Percentiles rank a stretch among this genome's conserved stretches.
Conservation (phyloP, 2,113 vertebrate genomes). For the Nipponia nippon region DNA sequence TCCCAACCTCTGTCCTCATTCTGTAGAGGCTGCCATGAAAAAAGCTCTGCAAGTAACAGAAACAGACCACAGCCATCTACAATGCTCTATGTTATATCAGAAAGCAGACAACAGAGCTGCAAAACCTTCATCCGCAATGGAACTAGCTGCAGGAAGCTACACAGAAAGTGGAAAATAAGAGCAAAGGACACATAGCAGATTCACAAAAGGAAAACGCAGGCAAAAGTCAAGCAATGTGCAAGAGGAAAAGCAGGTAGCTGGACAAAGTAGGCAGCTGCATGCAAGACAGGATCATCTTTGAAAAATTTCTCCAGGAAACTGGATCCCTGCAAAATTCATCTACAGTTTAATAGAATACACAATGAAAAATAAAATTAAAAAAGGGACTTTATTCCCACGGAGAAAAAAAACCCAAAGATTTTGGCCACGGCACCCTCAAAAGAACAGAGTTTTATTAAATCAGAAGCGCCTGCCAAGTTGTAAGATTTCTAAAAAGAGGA, state of each 20-base stretch:
- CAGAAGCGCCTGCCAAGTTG: background rate
- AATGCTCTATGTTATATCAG: accelerated
- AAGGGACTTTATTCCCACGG: accelerated
- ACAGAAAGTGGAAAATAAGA: background rate
- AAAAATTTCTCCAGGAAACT: background rate
- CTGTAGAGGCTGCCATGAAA: background rate
- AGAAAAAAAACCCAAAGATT: background rate
- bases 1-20: background rate
- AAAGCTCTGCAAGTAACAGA: background rate
- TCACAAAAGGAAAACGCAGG: background rate
- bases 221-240: background rate
- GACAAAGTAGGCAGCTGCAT: background rate
- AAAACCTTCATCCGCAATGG: background rate
- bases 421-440: background rate
- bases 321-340: background rate
- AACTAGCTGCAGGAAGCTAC: background rate
- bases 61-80: background rate
- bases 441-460: background rate
- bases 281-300: background rate
- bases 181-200: background rate
- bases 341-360: background rate
- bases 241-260: background rate
- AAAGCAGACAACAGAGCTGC: background rate
- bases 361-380: background rate
- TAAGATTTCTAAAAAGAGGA: background rate